Base-by-base conservation (phyloP, 2,888 invertebrate genomes). In the Melanophora roralis region DNA sequence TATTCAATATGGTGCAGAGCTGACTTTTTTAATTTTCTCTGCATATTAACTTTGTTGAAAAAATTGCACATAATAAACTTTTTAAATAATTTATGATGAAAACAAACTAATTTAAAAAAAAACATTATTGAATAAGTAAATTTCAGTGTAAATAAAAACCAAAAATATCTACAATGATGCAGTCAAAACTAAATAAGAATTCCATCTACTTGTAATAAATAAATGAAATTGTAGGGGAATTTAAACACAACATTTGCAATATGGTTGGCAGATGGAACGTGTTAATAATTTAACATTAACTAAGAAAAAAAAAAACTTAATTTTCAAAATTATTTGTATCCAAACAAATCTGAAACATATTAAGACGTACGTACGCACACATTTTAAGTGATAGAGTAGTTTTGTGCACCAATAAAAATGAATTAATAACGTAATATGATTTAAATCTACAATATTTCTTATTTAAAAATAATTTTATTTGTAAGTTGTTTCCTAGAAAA, bases 201-300 rank as follows among this genome's bases (percentile, higher is more conserved):
- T 36, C 34, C 1, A 27, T 45, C 19, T 19, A 45, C 11, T 45
- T 3, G 11, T n/a, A n/a, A n/a, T n/a, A 32, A 34, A 67, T 34
- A 32, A 2, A 5, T 27, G 40, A 49, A 51, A 38, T 9, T 40
- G 1, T 23, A 32, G n/a, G 1, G 49, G n/a, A 49, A 36, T 34
- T 47, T 21, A 34, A 19, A n/a, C 27, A 16, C 34, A 45, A 49
- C 77, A 51, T 67, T 72, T 72, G 71, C 77, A 77, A 72, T 77
- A 38, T 77, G 77, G 51, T 71, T 34, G 47, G 38, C 77, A 77
- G 71, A 77, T 77, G 77, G 65, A 65, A 77, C 51, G 72, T 72
- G 72, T 77, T 77, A 65, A 65, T 55, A 71, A 47, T 43, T 21
- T n/a, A 43, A 64, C 14, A 64, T 5, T 45, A 51, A 27, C n/a